Evolutionary conservation across 1,140 invertebrate genomes (phyloP).

Genomic region (Batillaria attramentaria): DNA sequence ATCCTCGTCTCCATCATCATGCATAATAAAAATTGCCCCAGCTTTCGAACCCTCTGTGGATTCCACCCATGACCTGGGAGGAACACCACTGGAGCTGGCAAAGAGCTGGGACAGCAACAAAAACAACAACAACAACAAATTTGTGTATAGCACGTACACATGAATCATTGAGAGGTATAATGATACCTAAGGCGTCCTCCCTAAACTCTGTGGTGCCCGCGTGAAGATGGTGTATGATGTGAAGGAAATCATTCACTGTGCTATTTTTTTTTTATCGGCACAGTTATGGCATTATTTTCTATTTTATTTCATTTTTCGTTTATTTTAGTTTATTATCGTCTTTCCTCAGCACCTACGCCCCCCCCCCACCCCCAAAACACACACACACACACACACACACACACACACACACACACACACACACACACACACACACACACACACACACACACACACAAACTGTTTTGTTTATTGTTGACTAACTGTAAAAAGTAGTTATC

Average conservation of each 20-base stretch:
- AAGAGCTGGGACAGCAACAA: too few relatives aligned
- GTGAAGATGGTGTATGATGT: not conserved
- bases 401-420: constrained; percentile 21
- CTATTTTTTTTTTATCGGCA: not conserved
- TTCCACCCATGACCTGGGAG: too few relatives aligned
- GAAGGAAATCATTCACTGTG: not conserved
- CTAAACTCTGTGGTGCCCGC: not conserved
- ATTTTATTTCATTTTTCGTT: not conserved
- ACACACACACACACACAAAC: not conserved
- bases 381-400: not conserved
- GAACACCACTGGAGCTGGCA: too few relatives aligned
- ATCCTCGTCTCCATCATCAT: too few relatives aligned
- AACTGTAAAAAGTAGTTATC: not conserved
- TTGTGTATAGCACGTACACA: too few relatives aligned
- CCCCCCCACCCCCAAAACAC: not conserved
- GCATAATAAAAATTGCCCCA: too few relatives aligned
- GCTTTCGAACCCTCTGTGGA: too few relatives aligned
- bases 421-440: constrained; percentile 13
- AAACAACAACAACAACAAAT: too few relatives aligned
- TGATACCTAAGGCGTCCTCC: not conserved
- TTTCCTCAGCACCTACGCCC: constrained; percentile 2
- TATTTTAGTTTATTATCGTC: not conserved
- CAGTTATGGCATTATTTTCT: not conserved
- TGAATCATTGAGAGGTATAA: not conserved
- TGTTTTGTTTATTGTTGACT: not conserved